Base-by-base conservation (phyloP, 2,888 invertebrate species). In the Drosophila peninsularis region DNA sequence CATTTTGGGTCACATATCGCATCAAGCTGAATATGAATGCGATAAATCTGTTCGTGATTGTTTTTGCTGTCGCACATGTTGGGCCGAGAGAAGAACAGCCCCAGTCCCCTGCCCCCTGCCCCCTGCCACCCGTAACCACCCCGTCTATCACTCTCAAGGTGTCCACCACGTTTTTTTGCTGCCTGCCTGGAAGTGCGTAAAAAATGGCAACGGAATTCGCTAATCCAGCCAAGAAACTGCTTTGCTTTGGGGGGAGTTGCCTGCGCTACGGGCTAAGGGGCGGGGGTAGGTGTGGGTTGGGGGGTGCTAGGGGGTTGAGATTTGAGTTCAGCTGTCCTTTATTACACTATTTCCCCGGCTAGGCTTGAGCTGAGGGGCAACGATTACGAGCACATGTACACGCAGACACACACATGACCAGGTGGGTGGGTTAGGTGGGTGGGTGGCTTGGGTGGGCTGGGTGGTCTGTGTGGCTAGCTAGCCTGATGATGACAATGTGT, bases 41-140 rank as follows among this genome's bases (percentile, higher is more conserved):
- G 87, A 90, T 90, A 91, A 90, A 90, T 90, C 91, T 90, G 90
- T 90, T 87, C 90, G 88, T 91, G 90, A 90, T 91, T 90, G 90
- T 90, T 90, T 90, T 91, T 90, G 69, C 79, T 65, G 78, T 78
- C 78, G 78, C 75, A 75, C 78, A 75, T 85, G 76, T 75, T 64
- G 67, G 34, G 49, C 49, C 49, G 56, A 14, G 34, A n/a, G n/a
- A n/a, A n/a, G n/a, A 32, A 13, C 19, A 32, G n/a, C 32, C 42
- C 42, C 13, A 13, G 14, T 3, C 24, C 24, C 27, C n/a, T 0
- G 21, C 10, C 21, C 10, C 34, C 21, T 14, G 10, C 27, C 5
- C 17, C 17, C 9, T 5, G 9, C 17, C 34, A 0, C 10, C 27
- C 27, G 6, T 30, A 30, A 30, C 45, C 14, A 5, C 36, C n/a